Percentiles rank a stretch among this genome's conserved stretches.
Conservation (phyloP, 1,140 invertebrate genomes). For the Psilanteris sp. region DNA sequence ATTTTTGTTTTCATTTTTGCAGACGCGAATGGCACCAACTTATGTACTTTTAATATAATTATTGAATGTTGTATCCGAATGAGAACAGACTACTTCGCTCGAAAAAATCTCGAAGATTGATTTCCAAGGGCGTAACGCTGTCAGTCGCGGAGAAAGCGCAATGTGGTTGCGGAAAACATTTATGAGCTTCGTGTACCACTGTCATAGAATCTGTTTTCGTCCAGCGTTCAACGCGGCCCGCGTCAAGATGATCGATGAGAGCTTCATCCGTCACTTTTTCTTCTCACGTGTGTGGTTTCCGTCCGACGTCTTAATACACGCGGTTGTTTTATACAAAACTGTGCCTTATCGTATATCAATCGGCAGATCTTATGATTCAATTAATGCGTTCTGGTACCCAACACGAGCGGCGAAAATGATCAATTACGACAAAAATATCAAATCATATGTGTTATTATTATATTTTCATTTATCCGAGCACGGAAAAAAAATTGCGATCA, state of each 20-base stretch:
- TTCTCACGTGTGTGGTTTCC: conserved; percentile 42
- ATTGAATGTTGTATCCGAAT: too few relatives aligned
- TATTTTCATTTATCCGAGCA: too few relatives aligned
- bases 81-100: neutral
- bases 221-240: conserved; percentile 42
- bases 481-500: too few relatives aligned
- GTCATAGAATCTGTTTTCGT: conserved; percentile 63
- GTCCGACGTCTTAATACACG: conserved; percentile 41
- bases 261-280: conserved; percentile 60
- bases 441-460: too few relatives aligned
- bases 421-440: conserved; percentile 25
- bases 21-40: too few relatives aligned
- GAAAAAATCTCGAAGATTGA: conserved; percentile 31
- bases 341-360: conserved; percentile 14
- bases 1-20: too few relatives aligned
- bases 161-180: conserved; percentile 58
- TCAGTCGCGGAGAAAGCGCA: conserved; percentile 23
- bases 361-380: conserved; percentile 26
- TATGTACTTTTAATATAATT: too few relatives aligned
- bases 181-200: conserved; percentile 58
- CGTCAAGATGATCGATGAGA: conserved; percentile 68
- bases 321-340: conserved; percentile 20
- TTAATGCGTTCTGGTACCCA: conserved; percentile 9
- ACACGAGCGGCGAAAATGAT: neutral
- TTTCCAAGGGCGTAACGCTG: conserved; percentile 28